Conservation (phyloP, 2,797 vertebrate species). For the Sebastes nivosus region DNA sequence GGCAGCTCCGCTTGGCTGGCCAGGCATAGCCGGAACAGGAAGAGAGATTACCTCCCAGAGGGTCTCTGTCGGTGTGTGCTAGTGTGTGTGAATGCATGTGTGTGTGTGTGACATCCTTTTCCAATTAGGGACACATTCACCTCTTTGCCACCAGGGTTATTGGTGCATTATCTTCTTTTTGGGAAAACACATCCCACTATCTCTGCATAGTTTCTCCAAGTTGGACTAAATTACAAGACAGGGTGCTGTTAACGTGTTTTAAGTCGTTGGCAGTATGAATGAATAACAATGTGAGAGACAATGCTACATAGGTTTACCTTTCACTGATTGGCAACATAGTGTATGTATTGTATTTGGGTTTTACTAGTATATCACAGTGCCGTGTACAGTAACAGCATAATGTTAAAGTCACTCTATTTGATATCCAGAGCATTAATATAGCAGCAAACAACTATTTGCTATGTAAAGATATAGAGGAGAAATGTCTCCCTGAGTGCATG, state of each 20-base stretch:
- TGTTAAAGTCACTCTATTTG: too few species aligned
- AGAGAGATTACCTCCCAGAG: slow-evolving; percentile 73
- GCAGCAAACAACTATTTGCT: too few species aligned
- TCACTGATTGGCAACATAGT: not conserved
- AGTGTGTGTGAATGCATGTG: not conserved
- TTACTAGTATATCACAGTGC: not conserved
- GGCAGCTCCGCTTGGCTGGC: slow-evolving; percentile 71
- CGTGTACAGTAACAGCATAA: not conserved
- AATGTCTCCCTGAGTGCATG: too few species aligned
- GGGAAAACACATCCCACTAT: slow-evolving; percentile 10
- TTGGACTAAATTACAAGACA: not conserved
- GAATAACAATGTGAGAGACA: not conserved
- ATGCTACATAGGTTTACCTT: not conserved
- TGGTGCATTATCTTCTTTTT: slow-evolving; percentile 37
- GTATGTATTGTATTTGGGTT: not conserved
- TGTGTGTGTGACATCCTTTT: slow-evolving; percentile 31
- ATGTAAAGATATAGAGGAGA: too few species aligned
- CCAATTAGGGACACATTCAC: slow-evolving; percentile 61
- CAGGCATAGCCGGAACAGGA: slow-evolving; percentile 72
- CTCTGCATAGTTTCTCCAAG: slow-evolving; percentile 3
- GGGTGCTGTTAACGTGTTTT: not conserved
- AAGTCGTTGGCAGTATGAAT: not conserved
- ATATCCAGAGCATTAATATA: too few species aligned
- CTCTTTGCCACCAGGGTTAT: slow-evolving; percentile 53
- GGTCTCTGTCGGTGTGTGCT: slow-evolving; percentile 28